Conservation (phyloP, 2,888 invertebrate genomes). For the Neoascia interrupta region DNA sequence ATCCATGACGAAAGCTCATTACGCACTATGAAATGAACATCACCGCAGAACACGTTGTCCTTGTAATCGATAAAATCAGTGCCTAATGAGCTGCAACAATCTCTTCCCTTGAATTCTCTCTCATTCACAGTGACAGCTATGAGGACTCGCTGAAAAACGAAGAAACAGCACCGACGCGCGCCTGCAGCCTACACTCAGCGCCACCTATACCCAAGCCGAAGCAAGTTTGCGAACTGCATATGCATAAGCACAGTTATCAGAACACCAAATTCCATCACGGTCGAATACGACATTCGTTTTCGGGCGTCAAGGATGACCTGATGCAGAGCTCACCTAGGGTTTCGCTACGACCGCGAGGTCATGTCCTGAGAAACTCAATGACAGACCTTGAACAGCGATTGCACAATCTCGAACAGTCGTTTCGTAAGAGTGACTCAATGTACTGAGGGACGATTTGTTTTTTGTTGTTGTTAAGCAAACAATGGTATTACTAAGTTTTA, state of each 20-base stretch:
- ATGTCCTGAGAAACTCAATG: constrained; percentile 78
- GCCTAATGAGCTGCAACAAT: constrained; percentile 16
- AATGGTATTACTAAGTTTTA: constrained; percentile 52
- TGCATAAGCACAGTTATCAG: constrained; percentile 74
- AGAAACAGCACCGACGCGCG: constrained; percentile 68
- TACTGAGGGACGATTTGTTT: constrained; percentile 62
- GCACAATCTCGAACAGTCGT: constrained; percentile 79
- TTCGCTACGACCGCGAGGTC: constrained; percentile 76
- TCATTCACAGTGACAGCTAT: constrained; percentile 84
- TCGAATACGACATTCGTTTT: constrained; percentile 78
- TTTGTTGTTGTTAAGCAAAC: neutral
- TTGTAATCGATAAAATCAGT: neutral
- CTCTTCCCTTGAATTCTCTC: constrained; percentile 14
- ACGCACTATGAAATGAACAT: constrained; percentile 15
- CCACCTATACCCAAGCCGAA: constrained; percentile 43
- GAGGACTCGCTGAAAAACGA: constrained; percentile 87
- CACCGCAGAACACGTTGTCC: neutral
- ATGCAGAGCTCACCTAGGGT: constrained; percentile 78
- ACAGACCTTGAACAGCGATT: constrained; percentile 79
- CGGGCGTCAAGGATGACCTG: constrained; percentile 79
- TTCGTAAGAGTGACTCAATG: constrained; percentile 77
- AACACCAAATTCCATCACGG: constrained; percentile 77
- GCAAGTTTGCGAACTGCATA: constrained; percentile 63
- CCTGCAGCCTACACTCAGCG: constrained; percentile 73
- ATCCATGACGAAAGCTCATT: constrained; percentile 21